Evolutionary conservation across 1,140 invertebrate species (phyloP).

Genomic region (Drosophila kanapiae): DNA sequence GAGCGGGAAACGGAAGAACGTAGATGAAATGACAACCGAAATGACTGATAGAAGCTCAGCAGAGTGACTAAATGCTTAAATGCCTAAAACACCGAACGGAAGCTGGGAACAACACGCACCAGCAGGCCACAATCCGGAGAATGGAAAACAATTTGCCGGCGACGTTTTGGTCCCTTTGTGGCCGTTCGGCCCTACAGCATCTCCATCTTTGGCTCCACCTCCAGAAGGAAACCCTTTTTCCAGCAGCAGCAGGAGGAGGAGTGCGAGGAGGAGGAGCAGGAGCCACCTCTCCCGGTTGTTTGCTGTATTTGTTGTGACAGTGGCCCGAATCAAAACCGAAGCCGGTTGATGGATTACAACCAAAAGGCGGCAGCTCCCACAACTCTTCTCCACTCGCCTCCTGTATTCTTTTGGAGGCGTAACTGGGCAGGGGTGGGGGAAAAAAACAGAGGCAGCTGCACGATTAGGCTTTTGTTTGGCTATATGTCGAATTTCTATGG

Average conservation of each 20-base stretch:
- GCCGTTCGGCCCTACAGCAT: slow-evolving; percentile 11
- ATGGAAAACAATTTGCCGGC: slow-evolving; percentile 77
- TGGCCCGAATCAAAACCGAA: slow-evolving; percentile 51
- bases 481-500: slow-evolving; percentile 80
- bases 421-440: slow-evolving; percentile 6
- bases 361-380: slow-evolving; percentile 71
- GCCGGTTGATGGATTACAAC: slow-evolving; percentile 78
- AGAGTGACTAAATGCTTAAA: slow-evolving; percentile 76
- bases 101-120: slow-evolving; percentile 39
- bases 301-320: slow-evolving; percentile 69
- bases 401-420: slow-evolving; percentile 40
- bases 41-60: slow-evolving; percentile 69
- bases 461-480: slow-evolving; percentile 83
- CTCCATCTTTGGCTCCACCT: slow-evolving; percentile 23
- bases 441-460: slow-evolving; percentile 53
- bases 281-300: slow-evolving; percentile 36
- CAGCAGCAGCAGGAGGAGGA: neutral
- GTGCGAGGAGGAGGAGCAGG: neutral
- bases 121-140: slow-evolving; percentile 48
- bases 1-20: slow-evolving; percentile 14
- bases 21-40: slow-evolving; percentile 65
- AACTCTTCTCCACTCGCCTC: slow-evolving; percentile 19
- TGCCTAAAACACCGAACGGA: slow-evolving; percentile 63
- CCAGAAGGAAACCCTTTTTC: slow-evolving; percentile 12
- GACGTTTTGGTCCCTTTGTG: slow-evolving; percentile 45